A percentile compares a stretch with the other conserved stretches of the same genome.
These are phyloP conservation scores for Torymus auratus DNA, from an alignment of 2,888 invertebrate genomes.

Conservation along the genomic window DNA sequence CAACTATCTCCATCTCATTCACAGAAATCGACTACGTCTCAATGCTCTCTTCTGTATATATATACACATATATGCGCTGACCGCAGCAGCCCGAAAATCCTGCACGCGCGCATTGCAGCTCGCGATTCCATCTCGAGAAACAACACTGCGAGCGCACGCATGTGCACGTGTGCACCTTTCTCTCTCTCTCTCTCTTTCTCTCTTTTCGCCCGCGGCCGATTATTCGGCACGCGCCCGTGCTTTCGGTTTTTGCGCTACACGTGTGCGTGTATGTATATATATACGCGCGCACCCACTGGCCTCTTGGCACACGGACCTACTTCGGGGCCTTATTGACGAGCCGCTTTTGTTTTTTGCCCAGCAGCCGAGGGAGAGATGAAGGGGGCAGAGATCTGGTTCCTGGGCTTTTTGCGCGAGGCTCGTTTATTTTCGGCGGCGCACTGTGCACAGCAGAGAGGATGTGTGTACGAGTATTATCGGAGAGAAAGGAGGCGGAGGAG, in stretches of 20 bases:
- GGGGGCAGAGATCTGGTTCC: not conserved
- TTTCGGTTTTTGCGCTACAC: conserved; percentile 38
- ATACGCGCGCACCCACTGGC: conserved; percentile 34
- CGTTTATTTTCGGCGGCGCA: conserved; percentile 13
- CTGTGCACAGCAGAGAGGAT: too few species aligned
- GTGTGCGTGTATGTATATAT: not conserved
- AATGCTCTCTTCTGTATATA: conserved; percentile 8
- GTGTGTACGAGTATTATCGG: too few species aligned
- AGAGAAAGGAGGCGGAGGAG: too few species aligned
- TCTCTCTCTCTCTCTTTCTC: not conserved
- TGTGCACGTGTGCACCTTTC: conserved; percentile 2
- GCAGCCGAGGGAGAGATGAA: not conserved
- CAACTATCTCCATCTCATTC: conserved; percentile 37
- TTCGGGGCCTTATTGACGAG: conserved; percentile 9
- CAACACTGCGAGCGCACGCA: too few species aligned
- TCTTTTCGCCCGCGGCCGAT: conserved; percentile 2
- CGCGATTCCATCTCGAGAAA: too few species aligned
- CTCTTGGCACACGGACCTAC: conserved; percentile 57
- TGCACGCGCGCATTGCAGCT: too few species aligned
- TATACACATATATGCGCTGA: not conserved
- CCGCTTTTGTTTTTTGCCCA: conserved; percentile 21
- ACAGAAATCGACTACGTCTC: conserved; percentile 35
- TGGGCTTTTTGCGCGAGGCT: not conserved
- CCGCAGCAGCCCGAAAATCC: too few species aligned
- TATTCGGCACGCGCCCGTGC: not conserved